Percentiles rank a stretch among this genome's conserved stretches.
These are phyloP conservation scores for Gallinago stenura DNA, from an alignment of 2,797 vertebrate genomes.

Conservation along the genomic window DNA sequence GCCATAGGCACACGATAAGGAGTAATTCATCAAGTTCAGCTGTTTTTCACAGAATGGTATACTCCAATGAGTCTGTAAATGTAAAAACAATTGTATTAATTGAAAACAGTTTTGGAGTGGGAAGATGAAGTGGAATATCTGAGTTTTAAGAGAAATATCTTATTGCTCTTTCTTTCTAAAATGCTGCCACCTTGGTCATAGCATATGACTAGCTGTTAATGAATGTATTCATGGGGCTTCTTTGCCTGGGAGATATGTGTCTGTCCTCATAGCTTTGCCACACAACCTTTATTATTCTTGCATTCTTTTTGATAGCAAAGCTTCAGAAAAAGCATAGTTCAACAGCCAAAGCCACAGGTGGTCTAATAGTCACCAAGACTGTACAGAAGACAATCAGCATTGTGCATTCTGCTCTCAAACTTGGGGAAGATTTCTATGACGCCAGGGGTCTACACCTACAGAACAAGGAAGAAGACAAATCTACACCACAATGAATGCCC, in stretches of 20 bases:
- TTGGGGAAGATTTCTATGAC: not conserved
- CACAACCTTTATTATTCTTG: not conserved
- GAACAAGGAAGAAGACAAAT: not conserved
- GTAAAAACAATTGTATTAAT: not conserved
- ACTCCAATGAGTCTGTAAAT: not conserved
- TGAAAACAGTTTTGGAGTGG: not conserved
- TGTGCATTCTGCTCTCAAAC: not conserved
- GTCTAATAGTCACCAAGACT: not conserved
- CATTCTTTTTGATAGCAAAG: not conserved
- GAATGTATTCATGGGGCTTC: not conserved
- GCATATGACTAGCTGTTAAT: not conserved
- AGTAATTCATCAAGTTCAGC: not conserved
- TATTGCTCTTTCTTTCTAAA: not conserved
- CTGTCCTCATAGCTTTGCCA: not conserved
- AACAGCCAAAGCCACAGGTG: not conserved
- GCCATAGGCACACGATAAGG: not conserved
- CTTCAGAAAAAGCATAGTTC: not conserved
- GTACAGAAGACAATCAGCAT: not conserved
- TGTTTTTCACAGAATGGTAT: not conserved
- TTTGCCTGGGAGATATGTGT: not conserved
- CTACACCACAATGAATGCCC: fast-evolving
- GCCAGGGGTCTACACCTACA: not conserved
- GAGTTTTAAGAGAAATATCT: not conserved
- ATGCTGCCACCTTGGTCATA: not conserved
- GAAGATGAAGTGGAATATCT: not conserved